Percentiles rank a stretch among this genome's conserved stretches.
These are phyloP conservation scores for Polydrusus pterygomalis DNA, from an alignment of 2,888 invertebrate species.

Conservation along the genomic window DNA sequence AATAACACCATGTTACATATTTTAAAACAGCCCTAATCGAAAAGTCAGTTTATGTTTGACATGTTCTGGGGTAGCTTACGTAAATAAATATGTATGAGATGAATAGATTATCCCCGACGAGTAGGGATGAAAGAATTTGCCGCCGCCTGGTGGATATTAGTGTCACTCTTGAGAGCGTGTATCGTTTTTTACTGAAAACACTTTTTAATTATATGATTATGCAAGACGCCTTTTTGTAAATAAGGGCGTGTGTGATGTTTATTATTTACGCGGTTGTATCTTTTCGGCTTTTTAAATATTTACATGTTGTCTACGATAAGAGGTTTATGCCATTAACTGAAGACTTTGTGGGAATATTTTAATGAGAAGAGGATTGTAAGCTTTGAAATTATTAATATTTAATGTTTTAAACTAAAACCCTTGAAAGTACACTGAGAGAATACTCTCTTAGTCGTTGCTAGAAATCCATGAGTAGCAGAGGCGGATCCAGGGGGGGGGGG, in stretches of 20 bases:
- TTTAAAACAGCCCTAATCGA: conserved; percentile 60
- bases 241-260: conserved; percentile 45
- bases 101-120: conserved; percentile 62
- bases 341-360: conserved; percentile 23
- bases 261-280: conserved; percentile 37
- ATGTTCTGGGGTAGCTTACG: conserved; percentile 61
- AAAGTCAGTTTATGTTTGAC: conserved; percentile 62
- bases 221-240: conserved; percentile 49
- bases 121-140: conserved; percentile 63
- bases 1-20: conserved; percentile 52
- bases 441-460: no score
- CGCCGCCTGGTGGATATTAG: conserved; percentile 61
- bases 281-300: conserved; percentile 34
- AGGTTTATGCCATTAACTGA: conserved; percentile 27
- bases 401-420: no score
- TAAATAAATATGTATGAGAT: conserved; percentile 67
- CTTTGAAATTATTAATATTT: no score
- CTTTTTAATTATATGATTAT: conserved; percentile 55
- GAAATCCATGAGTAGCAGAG: no score
- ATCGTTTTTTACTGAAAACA: conserved; percentile 55
- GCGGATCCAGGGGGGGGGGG: no score
- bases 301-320: conserved; percentile 16
- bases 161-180: conserved; percentile 56
- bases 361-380: not conserved
- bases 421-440: no score